Evolutionary conservation across 2,113 vertebrate species (phyloP).

Genomic region (Archocentrus centrarchus): DNA sequence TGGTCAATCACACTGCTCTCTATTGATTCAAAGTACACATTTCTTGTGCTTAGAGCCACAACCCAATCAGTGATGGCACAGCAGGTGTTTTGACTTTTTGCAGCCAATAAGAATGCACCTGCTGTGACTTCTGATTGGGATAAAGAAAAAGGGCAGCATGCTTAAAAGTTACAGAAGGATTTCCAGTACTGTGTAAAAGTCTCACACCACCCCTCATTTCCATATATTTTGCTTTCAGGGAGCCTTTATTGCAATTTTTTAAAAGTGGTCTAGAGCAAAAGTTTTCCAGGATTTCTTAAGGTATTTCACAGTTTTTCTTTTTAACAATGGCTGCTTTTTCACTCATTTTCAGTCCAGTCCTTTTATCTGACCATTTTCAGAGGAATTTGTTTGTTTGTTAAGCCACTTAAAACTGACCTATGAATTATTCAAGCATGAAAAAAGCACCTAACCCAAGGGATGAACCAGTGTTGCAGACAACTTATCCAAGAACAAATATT

Average conservation of each 20-base stretch:
- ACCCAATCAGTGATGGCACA: constrained; percentile 4
- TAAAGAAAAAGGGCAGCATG: not conserved
- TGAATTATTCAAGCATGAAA: too few relatives aligned
- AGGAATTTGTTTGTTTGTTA: too few relatives aligned
- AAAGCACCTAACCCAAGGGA: too few relatives aligned
- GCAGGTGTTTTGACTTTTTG: constrained; percentile 5
- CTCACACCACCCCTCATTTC: not conserved
- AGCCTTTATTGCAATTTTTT: not conserved
- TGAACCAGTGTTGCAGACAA: too few relatives aligned
- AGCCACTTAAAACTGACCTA: too few relatives aligned
- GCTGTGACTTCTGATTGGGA: constrained; percentile 7
- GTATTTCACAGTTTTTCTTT: too few relatives aligned
- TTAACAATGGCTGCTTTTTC: too few relatives aligned
- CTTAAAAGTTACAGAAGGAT: not conserved
- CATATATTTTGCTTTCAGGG: not conserved
- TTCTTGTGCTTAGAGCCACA: not conserved
- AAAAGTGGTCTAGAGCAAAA: not conserved
- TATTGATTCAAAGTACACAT: not conserved
- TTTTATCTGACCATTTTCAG: too few relatives aligned
- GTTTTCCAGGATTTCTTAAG: not conserved
- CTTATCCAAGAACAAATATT: too few relatives aligned
- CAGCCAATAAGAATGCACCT: not conserved
- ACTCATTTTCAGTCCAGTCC: too few relatives aligned
- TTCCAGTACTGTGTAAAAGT: not conserved
- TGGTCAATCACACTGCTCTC: not conserved